Evolutionary conservation across 2,797 vertebrate genomes (phyloP).

Genomic region (Crax fasciolata): DNA sequence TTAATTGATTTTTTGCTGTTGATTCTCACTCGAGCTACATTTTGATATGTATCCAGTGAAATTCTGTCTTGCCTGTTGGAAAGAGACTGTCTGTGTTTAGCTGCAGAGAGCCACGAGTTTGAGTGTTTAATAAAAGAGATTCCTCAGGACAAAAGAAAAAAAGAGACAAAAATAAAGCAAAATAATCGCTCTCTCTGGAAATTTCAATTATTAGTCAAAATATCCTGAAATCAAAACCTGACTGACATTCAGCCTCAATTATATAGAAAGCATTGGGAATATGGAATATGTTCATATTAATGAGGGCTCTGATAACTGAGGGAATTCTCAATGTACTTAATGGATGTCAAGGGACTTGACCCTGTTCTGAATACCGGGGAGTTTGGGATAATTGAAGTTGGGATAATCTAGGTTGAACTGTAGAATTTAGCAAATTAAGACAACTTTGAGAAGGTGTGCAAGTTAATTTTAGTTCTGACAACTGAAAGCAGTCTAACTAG

Average conservation of each 20-base stretch:
- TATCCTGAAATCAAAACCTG: slow-evolving; percentile 71
- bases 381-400: slow-evolving; percentile 71
- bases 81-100: not conserved
- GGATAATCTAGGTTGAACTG: slow-evolving; percentile 72
- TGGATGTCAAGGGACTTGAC: slow-evolving; percentile 73
- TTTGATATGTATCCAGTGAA: not conserved
- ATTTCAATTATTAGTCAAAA: slow-evolving; percentile 72
- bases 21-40: not conserved
- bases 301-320: slow-evolving; percentile 68
- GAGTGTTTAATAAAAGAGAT: not conserved
- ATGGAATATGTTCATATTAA: slow-evolving; percentile 65
- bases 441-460: not conserved
- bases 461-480: slow-evolving; percentile 69
- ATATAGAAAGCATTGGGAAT: slow-evolving; percentile 53
- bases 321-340: slow-evolving; percentile 71
- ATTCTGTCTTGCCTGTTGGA: not conserved
- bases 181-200: slow-evolving; percentile 59
- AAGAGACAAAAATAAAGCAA: not conserved
- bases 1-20: not conserved
- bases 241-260: slow-evolving; percentile 67
- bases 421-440: slow-evolving; percentile 75
- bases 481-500: not conserved
- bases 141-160: not conserved
- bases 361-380: slow-evolving; percentile 71
- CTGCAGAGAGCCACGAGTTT: not conserved